Evolutionary conservation across 2,888 invertebrate species (phyloP).

Genomic region (Arrhopalites spinosus): DNA sequence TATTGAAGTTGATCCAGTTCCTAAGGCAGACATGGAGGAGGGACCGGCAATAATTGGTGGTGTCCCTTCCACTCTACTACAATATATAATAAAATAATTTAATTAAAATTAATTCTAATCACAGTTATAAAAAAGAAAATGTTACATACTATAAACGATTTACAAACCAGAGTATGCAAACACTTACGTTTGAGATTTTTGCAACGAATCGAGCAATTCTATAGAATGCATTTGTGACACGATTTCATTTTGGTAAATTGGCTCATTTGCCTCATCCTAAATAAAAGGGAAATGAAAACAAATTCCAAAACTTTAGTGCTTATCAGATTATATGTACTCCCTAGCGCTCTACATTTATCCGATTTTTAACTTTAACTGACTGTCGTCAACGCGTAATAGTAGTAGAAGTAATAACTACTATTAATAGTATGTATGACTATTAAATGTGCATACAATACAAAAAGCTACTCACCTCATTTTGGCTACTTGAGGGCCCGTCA

Average conservation of each 20-base stretch:
- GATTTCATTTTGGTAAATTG: slow-evolving; percentile 55
- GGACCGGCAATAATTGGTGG: slow-evolving; percentile 8
- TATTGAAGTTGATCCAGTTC: slow-evolving; percentile 59
- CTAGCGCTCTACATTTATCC: too few species aligned
- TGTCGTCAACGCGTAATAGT: too few species aligned
- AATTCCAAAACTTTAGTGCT: background rate
- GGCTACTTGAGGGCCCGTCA: slow-evolving; percentile 19
- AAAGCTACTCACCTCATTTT: slow-evolving; percentile 24
- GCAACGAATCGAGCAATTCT: slow-evolving; percentile 50
- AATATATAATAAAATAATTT: too few species aligned
- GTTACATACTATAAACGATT: too few species aligned
- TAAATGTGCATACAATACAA: background rate
- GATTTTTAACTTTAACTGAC: too few species aligned
- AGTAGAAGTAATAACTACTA: too few species aligned
- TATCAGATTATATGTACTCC: too few species aligned
- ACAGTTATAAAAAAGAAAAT: background rate
- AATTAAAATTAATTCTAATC: too few species aligned
- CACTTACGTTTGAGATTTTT: slow-evolving; percentile 30
- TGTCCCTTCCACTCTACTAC: background rate
- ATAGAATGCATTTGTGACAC: slow-evolving; percentile 56
- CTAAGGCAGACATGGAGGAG: slow-evolving; percentile 48
- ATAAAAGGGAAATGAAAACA: slow-evolving; percentile 14
- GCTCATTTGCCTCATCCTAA: slow-evolving; percentile 53
- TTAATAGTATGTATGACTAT: background rate
- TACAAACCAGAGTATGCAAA: background rate